Evolutionary conservation across 2,888 invertebrate genomes (phyloP).

Genomic region (Ellobium chinense): DNA sequence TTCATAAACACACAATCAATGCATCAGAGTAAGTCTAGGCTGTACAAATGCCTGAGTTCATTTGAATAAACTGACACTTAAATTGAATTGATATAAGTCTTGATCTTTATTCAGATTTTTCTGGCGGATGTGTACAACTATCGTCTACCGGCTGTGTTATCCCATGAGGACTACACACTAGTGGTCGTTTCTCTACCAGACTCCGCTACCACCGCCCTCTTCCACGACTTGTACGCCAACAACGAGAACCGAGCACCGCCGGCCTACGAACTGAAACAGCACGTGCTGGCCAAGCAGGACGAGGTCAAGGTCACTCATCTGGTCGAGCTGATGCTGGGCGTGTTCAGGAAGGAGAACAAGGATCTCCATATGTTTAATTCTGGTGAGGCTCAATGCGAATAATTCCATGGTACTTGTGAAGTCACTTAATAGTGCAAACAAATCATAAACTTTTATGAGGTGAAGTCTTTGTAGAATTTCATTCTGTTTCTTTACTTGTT

Average conservation of each 20-base stretch:
- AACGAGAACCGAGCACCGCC: conserved; percentile 32
- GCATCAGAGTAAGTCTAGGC: too few relatives aligned
- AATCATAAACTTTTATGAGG: too few relatives aligned
- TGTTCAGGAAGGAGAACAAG: neutral
- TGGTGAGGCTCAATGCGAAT: neutral
- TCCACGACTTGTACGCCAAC: conserved; percentile 35
- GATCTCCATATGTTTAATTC: conserved; percentile 7
- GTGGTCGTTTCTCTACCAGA: conserved; percentile 34
- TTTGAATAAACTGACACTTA: too few relatives aligned
- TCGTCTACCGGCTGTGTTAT: conserved; percentile 18
- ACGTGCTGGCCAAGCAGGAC: conserved; percentile 8
- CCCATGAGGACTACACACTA: conserved; percentile 34
- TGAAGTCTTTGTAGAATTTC: too few relatives aligned
- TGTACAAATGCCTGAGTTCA: too few relatives aligned
- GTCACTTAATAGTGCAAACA: too few relatives aligned
- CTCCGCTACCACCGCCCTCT: conserved; percentile 15
- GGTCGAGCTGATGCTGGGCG: conserved; percentile 26
- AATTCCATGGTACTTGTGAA: too few relatives aligned
- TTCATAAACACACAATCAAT: too few relatives aligned
- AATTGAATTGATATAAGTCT: too few relatives aligned
- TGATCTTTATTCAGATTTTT: conserved; percentile 25
- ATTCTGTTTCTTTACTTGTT: too few relatives aligned
- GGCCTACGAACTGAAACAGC: conserved; percentile 23
- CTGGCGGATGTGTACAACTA: neutral
- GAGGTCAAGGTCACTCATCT: conserved; percentile 16